Evolutionary conservation across 2,888 invertebrate genomes (phyloP).

Genomic region (Hedya salicella): DNA sequence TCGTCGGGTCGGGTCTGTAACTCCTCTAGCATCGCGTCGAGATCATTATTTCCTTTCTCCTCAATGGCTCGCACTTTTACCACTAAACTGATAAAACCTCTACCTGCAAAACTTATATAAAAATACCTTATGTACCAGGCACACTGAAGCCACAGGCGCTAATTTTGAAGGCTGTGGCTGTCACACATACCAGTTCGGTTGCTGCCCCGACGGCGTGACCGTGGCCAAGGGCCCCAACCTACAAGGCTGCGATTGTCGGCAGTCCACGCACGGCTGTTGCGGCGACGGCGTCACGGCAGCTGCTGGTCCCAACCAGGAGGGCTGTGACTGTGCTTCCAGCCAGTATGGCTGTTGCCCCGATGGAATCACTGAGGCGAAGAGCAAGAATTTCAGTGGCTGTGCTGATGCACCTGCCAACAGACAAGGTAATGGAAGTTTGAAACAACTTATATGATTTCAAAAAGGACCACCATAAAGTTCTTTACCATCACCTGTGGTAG

Average conservation of each 20-base stretch:
- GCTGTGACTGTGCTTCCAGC: constrained; percentile 92
- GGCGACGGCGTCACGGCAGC: constrained; percentile 93
- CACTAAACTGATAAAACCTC: no score
- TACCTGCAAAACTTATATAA: no score
- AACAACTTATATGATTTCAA: constrained; percentile 12
- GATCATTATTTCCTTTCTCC: no score
- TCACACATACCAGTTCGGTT: constrained; percentile 94
- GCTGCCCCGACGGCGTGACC: constrained; percentile 93
- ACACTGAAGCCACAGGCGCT: constrained; percentile 91
- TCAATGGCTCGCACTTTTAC: no score
- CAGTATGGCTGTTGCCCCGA: constrained; percentile 95
- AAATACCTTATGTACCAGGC: constrained; percentile 53
- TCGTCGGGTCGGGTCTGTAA: no score
- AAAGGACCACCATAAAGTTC: no score
- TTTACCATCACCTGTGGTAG: no score
- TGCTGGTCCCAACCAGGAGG: constrained; percentile 89
- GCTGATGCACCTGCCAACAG: constrained; percentile 87
- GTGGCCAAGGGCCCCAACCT: constrained; percentile 87
- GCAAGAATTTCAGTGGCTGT: constrained; percentile 94
- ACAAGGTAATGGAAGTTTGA: constrained; percentile 79
- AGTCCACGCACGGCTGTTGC: constrained; percentile 93
- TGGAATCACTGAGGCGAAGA: constrained; percentile 90
- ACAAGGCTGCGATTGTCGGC: constrained; percentile 91
- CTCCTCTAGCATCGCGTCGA: no score
- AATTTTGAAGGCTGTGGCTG: constrained; percentile 93